A percentile compares a stretch with the other conserved stretches of the same genome.
phyloP scores from a whole-genome alignment of 2,888 invertebrate species.

The Perizoma affinitatum region DNA sequence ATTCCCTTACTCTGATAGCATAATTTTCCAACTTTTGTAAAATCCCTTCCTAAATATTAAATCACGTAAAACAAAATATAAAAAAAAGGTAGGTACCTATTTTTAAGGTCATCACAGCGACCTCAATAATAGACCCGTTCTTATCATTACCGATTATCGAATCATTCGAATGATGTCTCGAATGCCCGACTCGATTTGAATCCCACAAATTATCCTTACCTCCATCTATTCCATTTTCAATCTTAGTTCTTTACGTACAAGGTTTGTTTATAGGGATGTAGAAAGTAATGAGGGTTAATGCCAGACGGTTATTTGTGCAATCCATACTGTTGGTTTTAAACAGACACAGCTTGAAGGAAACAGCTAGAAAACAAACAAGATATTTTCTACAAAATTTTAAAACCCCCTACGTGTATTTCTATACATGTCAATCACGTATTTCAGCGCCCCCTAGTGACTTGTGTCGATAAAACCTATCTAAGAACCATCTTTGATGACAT shows the following conservation, averaged over 20 bases:
- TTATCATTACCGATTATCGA: constrained; percentile 69
- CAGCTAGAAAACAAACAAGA: constrained; percentile 6
- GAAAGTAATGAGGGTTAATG: constrained; percentile 76
- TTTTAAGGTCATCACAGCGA: constrained; percentile 64
- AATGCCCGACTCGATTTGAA: constrained; percentile 53
- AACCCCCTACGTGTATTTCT: no score
- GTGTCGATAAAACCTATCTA: no score
- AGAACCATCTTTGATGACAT: no score
- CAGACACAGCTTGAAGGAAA: constrained; percentile 26
- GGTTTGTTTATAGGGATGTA: constrained; percentile 42
- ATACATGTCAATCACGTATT: no score
- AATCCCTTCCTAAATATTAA: no score
- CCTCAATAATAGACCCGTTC: constrained; percentile 51
- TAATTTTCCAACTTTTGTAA: no score
- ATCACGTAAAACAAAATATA: no score
- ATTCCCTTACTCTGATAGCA: no score
- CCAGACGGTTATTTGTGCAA: constrained; percentile 74
- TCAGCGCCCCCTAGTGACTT: no score
- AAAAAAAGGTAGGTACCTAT: neutral
- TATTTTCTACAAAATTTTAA: no score
- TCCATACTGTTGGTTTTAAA: constrained; percentile 77
- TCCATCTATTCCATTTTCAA: constrained; percentile 40
- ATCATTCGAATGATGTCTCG: constrained; percentile 66
- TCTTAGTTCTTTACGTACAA: constrained; percentile 39
- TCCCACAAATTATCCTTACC: constrained; percentile 48